Conservation (phyloP, 2,888 invertebrate species). For the Drosophila antonietae region DNA sequence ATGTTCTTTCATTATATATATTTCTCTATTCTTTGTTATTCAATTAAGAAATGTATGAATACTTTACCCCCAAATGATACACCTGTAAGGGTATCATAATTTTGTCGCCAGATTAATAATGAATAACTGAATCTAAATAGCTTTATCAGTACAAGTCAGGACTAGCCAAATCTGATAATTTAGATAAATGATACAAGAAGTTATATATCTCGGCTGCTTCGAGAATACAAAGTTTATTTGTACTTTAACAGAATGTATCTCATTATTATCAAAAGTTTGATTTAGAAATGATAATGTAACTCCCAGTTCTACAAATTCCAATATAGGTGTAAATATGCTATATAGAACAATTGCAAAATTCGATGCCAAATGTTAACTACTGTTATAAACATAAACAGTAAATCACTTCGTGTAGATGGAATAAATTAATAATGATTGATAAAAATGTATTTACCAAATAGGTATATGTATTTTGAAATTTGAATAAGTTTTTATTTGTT, state of each 20-base stretch:
- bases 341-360: neutral
- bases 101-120: neutral
- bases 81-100: neutral
- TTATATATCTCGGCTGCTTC: neutral
- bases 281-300: neutral
- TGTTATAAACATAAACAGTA: neutral
- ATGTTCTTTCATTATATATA: neutral
- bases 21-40: neutral
- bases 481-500: constrained; percentile 13
- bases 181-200: neutral
- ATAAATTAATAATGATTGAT: neutral
- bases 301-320: neutral
- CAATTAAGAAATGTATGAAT: constrained; percentile 1
- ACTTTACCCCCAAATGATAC: neutral
- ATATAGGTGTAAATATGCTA: neutral
- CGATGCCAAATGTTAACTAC: neutral
- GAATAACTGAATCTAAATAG: constrained; percentile 1
- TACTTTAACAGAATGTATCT: neutral
- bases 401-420: neutral
- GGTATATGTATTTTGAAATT: neutral
- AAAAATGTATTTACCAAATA: constrained; percentile 2
- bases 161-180: neutral
- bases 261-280: neutral
- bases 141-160: constrained; percentile 3
- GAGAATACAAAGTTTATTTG: neutral